These are phyloP conservation scores for Puntigrus tetrazona DNA, from an alignment of 2,113 vertebrate genomes.

Conservation along the genomic window DNA sequence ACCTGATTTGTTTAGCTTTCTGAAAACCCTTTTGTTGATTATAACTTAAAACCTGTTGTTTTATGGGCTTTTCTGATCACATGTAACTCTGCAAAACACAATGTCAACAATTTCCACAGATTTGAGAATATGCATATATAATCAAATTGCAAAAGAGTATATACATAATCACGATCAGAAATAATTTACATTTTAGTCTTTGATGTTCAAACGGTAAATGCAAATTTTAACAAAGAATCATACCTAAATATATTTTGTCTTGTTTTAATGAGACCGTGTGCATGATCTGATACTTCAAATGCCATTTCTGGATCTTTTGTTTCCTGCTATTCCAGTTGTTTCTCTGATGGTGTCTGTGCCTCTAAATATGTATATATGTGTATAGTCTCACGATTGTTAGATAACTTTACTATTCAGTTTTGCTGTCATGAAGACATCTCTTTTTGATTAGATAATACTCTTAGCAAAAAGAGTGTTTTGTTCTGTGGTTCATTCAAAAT, in stretches of 20 bases:
- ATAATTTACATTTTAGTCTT: not conserved
- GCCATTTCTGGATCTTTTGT: not conserved
- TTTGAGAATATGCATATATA: not conserved
- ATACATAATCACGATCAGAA: not conserved
- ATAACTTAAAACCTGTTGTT: not conserved
- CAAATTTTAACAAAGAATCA: not conserved
- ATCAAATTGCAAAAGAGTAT: not conserved
- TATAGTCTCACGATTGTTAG: not conserved
- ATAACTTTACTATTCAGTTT: not conserved
- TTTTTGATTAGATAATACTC: slow-evolving; percentile 6
- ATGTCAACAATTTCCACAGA: not conserved
- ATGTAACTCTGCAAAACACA: not conserved
- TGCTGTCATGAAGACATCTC: not conserved
- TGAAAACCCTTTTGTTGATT: not conserved
- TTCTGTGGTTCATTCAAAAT: slow-evolving; percentile 12
- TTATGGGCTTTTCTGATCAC: not conserved
- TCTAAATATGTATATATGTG: slow-evolving; percentile 3
- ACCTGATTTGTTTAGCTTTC: not conserved
- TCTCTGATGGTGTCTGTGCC: not conserved
- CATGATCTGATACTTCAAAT: not conserved
- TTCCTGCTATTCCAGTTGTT: not conserved
- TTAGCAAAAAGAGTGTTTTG: slow-evolving; percentile 14
- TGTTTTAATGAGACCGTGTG: not conserved
- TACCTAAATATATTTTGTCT: not conserved
- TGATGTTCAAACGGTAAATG: not conserved